A percentile compares a stretch with the other conserved stretches of the same genome.
Evolutionary conservation across 2,113 vertebrate species (phyloP).

Genomic region (Copsychus sechellarum): DNA sequence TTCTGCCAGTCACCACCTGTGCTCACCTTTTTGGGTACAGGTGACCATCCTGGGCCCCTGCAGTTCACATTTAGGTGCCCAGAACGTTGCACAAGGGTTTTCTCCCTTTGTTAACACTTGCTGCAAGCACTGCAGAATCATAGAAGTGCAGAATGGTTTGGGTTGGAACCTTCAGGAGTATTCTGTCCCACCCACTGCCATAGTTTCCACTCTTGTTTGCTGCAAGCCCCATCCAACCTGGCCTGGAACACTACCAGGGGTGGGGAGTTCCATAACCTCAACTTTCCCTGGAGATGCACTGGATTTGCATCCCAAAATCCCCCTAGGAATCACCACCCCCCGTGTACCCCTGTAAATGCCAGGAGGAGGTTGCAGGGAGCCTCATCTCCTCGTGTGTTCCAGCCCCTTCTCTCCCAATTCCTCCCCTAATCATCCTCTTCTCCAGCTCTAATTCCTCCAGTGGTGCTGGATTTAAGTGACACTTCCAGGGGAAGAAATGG

Average conservation of each 20-base stretch:
- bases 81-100: neutral
- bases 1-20: neutral
- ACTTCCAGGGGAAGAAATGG: neutral
- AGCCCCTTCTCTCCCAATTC: neutral
- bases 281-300: neutral
- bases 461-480: neutral
- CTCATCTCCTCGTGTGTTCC: no score
- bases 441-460: accelerated
- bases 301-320: neutral
- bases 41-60: neutral
- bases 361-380: neutral
- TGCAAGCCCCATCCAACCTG: accelerated
- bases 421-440: neutral
- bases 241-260: neutral
- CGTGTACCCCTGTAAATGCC: accelerated
- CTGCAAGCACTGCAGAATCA: neutral
- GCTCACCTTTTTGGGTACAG: neutral
- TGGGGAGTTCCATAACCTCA: no score
- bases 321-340: neutral
- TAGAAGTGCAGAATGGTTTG: neutral
- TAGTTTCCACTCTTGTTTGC: neutral
- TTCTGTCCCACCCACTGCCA: neutral
- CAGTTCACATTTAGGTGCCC: neutral
- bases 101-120: neutral
- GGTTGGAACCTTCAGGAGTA: neutral